Evolutionary conservation across 92 coral and sea anemone species (phyloP).

Genomic region (Porites evermanni): DNA sequence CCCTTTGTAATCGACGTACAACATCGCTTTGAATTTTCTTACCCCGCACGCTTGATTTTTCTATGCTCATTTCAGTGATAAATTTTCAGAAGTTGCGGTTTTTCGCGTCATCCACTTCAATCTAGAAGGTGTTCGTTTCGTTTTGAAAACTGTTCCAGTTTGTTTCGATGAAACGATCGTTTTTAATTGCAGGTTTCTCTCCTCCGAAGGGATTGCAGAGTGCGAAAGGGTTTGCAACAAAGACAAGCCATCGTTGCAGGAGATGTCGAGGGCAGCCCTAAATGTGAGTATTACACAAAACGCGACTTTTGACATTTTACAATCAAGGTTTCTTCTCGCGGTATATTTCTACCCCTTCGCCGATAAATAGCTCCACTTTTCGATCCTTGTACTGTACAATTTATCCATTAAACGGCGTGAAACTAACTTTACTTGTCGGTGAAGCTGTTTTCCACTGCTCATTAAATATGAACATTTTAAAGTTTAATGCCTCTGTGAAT

Average conservation of each 20-base stretch:
- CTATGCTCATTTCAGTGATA: slow-evolving; percentile 24
- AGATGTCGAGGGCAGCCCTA: slow-evolving; percentile 87
- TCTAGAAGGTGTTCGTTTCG: slow-evolving; percentile 14
- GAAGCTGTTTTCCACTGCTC: slow-evolving; percentile 75
- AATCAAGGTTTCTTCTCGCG: background rate
- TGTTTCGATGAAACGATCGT: slow-evolving; percentile 17
- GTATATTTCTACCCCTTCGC: slow-evolving; percentile 4
- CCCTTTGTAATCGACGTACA: background rate
- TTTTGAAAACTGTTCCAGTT: slow-evolving; percentile 27
- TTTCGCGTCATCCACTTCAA: slow-evolving; percentile 19
- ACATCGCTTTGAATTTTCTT: slow-evolving; percentile 7
- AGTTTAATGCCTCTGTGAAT: slow-evolving; percentile 73
- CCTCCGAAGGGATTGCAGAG: slow-evolving; percentile 93
- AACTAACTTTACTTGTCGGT: slow-evolving; percentile 70
- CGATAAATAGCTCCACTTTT: background rate
- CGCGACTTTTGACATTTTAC: background rate
- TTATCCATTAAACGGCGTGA: slow-evolving; percentile 28
- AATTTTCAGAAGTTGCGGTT: slow-evolving; percentile 37
- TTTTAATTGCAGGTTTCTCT: slow-evolving; percentile 83
- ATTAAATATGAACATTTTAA: slow-evolving; percentile 95
- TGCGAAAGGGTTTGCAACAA: slow-evolving; percentile 85
- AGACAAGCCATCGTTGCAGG: slow-evolving; percentile 82
- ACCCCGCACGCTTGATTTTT: slow-evolving; percentile 23
- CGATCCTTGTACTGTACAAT: slow-evolving; percentile 12
- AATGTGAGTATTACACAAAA: slow-evolving; percentile 76